These are phyloP conservation scores for Catharus bicknelli DNA, from an alignment of 2,113 vertebrate genomes.

Conservation along the genomic window DNA sequence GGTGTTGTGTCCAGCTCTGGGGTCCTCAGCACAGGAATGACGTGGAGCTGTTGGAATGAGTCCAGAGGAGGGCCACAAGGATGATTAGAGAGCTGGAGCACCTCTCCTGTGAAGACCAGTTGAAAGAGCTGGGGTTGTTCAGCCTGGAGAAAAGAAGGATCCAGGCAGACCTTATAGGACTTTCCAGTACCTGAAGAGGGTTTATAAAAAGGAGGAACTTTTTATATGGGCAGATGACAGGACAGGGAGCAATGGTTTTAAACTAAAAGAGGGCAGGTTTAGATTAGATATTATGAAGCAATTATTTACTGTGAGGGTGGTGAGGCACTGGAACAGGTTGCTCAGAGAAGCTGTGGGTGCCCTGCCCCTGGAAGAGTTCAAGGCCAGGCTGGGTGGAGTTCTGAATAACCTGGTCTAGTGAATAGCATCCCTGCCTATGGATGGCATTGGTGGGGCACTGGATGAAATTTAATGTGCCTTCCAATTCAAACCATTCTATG, in stretches of 20 bases:
- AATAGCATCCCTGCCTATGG: neutral
- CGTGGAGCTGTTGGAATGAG: neutral
- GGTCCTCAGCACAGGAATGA: neutral
- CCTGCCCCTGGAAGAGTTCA: neutral
- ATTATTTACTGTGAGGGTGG: neutral
- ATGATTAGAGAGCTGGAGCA: neutral
- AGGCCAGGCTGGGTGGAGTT: neutral
- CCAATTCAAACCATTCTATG: neutral
- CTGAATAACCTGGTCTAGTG: neutral
- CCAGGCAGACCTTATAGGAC: too few species aligned
- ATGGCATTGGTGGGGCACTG: neutral
- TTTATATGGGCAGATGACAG: neutral
- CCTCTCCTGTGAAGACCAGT: neutral
- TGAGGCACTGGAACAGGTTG: neutral
- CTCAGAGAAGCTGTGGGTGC: neutral
- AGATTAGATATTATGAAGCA: neutral
- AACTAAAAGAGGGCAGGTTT: neutral
- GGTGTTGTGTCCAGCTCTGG: neutral
- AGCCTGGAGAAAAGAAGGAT: neutral
- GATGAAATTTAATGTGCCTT: neutral
- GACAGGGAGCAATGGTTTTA: neutral
- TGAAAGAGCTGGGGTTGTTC: neutral
- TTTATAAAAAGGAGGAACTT: neutral
- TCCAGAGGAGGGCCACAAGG: neutral
- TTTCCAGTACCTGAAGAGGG: neutral